Conservation (phyloP, 2,113 vertebrate species). For the Entelurus aequoreus region DNA sequence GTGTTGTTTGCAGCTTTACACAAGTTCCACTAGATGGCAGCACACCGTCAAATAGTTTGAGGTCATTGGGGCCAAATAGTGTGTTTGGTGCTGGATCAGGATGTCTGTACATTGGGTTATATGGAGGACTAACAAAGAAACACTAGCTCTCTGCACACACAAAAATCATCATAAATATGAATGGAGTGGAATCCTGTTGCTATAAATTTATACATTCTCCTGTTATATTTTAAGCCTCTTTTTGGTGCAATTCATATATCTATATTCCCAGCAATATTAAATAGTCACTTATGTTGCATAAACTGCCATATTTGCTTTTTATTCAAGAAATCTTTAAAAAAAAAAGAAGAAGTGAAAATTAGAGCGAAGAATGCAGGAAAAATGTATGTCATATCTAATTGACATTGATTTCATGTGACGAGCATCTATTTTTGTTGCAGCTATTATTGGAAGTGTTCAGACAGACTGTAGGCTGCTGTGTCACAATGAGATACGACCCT, state of each 20-base stretch:
- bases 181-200: not conserved
- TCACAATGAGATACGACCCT: slow-evolving; percentile 43
- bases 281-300: not conserved
- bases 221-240: not conserved
- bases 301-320: not conserved
- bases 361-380: slow-evolving; percentile 9
- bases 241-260: not conserved
- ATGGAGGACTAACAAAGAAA: not conserved
- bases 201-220: not conserved
- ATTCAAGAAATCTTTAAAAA: not conserved
- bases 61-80: not conserved
- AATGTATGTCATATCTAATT: slow-evolving; percentile 58
- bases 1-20: not conserved
- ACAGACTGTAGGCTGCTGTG: slow-evolving; percentile 13
- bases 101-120: not conserved
- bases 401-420: slow-evolving; percentile 65
- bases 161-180: not conserved
- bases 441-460: slow-evolving; percentile 56
- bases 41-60: not conserved
- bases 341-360: not conserved
- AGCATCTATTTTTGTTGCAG: slow-evolving; percentile 59
- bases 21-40: not conserved
- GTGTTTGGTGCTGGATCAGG: not conserved
- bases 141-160: too few species aligned
- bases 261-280: not conserved